A percentile compares a stretch with the other conserved stretches of the same genome.
These are phyloP conservation scores for Clistopyga incitator DNA, from an alignment of 2,888 invertebrate genomes.

Conservation along the genomic window DNA sequence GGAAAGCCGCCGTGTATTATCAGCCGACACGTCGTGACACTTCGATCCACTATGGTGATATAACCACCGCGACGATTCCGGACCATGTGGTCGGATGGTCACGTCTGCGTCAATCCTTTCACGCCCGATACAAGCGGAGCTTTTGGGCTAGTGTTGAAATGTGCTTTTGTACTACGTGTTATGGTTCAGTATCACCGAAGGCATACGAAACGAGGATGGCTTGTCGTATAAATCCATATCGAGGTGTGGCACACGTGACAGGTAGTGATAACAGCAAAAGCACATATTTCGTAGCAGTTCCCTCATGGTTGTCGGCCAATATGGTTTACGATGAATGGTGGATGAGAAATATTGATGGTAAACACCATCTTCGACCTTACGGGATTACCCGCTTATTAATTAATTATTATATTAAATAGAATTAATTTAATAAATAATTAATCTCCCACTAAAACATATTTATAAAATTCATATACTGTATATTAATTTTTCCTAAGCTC, in stretches of 20 bases:
- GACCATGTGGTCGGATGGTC: slow-evolving; percentile 10
- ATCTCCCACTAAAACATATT: too few relatives aligned
- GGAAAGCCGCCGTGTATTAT: slow-evolving; percentile 21
- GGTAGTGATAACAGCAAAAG: neutral
- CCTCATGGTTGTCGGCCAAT: neutral
- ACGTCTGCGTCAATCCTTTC: slow-evolving; percentile 23
- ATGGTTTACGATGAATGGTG: neutral
- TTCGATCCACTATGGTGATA: neutral
- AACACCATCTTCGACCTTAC: too few relatives aligned
- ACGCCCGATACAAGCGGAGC: neutral
- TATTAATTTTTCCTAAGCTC: too few relatives aligned
- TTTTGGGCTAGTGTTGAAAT: neutral
- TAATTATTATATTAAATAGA: too few relatives aligned
- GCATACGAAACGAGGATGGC: neutral
- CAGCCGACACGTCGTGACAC: slow-evolving; percentile 8
- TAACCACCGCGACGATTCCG: slow-evolving; percentile 1
- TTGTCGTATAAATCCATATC: slow-evolving; percentile 1
- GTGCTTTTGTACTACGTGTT: neutral
- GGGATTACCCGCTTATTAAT: too few relatives aligned
- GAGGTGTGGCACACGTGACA: neutral
- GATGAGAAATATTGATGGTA: neutral
- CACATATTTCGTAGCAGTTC: neutral
- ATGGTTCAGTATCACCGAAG: neutral
- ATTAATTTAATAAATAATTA: too few relatives aligned
- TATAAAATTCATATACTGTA: too few relatives aligned